A percentile compares a stretch with the other conserved stretches of the same genome.
These are phyloP conservation scores for Enteromius anoplus DNA, from an alignment of 2,797 vertebrate genomes.

Conservation along the genomic window DNA sequence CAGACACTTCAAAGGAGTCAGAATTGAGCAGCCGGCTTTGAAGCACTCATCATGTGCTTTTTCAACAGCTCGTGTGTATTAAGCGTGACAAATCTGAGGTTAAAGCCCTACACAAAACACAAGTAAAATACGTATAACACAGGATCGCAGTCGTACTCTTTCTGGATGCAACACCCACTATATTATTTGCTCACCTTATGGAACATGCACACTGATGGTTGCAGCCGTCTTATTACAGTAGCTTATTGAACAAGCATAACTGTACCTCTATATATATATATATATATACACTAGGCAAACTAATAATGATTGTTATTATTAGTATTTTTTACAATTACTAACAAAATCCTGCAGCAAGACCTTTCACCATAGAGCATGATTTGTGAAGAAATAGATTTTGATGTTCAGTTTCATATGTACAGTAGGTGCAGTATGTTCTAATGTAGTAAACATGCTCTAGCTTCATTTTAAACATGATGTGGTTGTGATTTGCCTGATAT, in stretches of 20 bases:
- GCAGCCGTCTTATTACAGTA: not conserved
- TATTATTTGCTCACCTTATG: not conserved
- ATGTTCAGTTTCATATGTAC: not conserved
- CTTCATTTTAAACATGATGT: no score
- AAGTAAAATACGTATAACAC: not conserved
- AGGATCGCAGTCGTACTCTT: not conserved
- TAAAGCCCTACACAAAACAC: constrained; percentile 22
- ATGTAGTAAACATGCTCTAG: not conserved
- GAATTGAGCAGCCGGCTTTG: constrained; percentile 48
- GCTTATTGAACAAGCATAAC: not conserved
- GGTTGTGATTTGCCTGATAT: no score
- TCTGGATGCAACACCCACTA: not conserved
- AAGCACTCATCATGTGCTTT: constrained; percentile 37
- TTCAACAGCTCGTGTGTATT: constrained; percentile 34
- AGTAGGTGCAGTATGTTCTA: not conserved
- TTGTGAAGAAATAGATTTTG: not conserved
- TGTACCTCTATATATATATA: not conserved
- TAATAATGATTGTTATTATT: not conserved
- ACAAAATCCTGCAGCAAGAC: not conserved
- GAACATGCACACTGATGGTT: not conserved
- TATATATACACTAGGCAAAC: not conserved
- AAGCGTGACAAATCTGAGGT: constrained; percentile 46
- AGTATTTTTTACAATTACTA: not conserved
- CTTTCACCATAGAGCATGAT: not conserved
- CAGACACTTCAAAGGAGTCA: constrained; percentile 48